These are phyloP conservation scores for Drosophila subsilvestris DNA, from an alignment of 2,888 invertebrate genomes.

Conservation along the genomic window DNA sequence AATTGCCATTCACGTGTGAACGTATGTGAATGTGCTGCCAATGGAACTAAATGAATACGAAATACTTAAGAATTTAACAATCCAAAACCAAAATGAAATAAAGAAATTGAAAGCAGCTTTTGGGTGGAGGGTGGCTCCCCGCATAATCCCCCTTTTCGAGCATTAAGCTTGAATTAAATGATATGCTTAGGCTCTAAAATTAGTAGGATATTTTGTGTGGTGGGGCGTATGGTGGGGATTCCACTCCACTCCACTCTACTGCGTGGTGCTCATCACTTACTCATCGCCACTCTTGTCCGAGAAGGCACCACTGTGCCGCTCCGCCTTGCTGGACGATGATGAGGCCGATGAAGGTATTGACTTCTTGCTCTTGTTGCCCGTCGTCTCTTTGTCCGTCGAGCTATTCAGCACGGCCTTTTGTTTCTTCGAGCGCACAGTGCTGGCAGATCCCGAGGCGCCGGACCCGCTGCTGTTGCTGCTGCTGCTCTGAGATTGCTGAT, in stretches of 20 bases:
- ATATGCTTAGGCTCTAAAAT: neutral
- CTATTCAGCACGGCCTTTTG: constrained; percentile 48
- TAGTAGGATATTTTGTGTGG: neutral
- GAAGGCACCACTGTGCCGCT: constrained; percentile 63
- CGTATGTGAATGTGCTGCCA: neutral
- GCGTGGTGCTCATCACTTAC: constrained; percentile 62
- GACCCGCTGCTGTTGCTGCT: constrained; percentile 8
- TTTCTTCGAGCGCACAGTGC: constrained; percentile 60
- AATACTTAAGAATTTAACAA: neutral
- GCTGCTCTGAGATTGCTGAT: constrained; percentile 26
- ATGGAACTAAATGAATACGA: neutral
- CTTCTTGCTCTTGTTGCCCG: constrained; percentile 34
- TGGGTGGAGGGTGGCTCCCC: neutral
- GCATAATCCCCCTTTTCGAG: neutral
- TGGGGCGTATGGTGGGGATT: neutral
- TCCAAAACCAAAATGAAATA: neutral
- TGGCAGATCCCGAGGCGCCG: constrained; percentile 7
- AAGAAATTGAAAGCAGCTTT: neutral
- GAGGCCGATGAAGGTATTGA: constrained; percentile 53
- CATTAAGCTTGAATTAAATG: neutral
- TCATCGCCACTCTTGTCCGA: constrained; percentile 81
- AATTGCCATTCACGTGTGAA: neutral
- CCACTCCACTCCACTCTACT: constrained; percentile 3
- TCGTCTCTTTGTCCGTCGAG: constrained; percentile 51
- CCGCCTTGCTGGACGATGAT: constrained; percentile 67